These are phyloP conservation scores for Pagrus major DNA, from an alignment of 2,113 vertebrate species.

Conservation along the genomic window DNA sequence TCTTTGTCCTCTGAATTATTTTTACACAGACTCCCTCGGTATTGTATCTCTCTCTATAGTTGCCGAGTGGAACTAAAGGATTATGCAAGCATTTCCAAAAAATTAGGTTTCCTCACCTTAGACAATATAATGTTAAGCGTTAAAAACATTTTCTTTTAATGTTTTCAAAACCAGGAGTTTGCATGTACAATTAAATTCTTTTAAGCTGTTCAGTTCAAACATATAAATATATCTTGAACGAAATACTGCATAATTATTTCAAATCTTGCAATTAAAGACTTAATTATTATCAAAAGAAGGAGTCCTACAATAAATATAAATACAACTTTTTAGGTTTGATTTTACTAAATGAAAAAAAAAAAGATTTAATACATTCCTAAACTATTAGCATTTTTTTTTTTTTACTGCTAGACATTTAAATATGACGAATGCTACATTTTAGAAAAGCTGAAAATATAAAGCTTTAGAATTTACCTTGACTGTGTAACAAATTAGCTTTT, in stretches of 20 bases:
- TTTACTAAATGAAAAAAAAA: slow-evolving; percentile 2
- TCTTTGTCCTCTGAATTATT: slow-evolving; percentile 82
- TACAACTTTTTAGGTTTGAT: not conserved
- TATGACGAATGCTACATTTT: not conserved
- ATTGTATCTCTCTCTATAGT: slow-evolving; percentile 86
- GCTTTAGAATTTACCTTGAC: not conserved
- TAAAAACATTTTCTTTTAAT: not conserved
- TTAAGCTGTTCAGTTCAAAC: not conserved
- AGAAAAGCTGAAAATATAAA: not conserved
- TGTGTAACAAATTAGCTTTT: not conserved
- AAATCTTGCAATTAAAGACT: slow-evolving; percentile 3
- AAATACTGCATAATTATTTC: slow-evolving; percentile 23
- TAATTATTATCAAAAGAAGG: not conserved
- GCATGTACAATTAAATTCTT: not conserved
- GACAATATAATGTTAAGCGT: slow-evolving; percentile 53
- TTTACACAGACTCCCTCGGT: slow-evolving; percentile 73
- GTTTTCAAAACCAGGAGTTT: slow-evolving; percentile 6
- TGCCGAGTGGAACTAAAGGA: slow-evolving; percentile 85
- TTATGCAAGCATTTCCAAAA: slow-evolving; percentile 79
- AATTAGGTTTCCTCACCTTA: slow-evolving; percentile 44
- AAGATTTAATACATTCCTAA: not conserved
- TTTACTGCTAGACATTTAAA: not conserved
- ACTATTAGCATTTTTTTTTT: not conserved
- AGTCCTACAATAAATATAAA: not conserved
- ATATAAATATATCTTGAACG: not conserved